These are phyloP conservation scores for Cydia fagiglandana DNA, from an alignment of 1,140 invertebrate species.

Conservation along the genomic window DNA sequence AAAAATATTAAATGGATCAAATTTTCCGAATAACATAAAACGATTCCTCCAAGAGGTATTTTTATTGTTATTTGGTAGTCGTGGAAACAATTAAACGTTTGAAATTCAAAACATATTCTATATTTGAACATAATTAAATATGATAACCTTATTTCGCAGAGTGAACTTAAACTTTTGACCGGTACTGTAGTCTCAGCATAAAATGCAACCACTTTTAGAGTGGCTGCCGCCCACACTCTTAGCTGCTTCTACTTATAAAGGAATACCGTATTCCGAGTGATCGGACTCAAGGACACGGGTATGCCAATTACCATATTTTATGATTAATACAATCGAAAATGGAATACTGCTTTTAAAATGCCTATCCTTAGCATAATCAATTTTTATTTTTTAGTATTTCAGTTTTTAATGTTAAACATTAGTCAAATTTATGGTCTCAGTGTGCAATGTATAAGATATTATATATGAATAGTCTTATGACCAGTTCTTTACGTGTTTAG, in stretches of 20 bases:
- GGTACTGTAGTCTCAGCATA: background rate
- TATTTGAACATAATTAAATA: too few species aligned
- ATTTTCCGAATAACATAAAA: too few species aligned
- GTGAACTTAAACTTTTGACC: too few species aligned
- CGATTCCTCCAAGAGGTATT: too few species aligned
- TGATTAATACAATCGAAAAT: background rate
- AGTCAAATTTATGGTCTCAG: background rate
- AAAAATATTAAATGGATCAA: too few species aligned
- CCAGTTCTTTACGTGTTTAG: background rate
- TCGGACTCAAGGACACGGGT: background rate
- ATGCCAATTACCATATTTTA: constrained; percentile 8
- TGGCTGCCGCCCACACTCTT: background rate
- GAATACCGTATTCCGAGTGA: background rate
- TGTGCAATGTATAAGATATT: background rate
- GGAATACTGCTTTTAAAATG: background rate
- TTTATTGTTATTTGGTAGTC: too few species aligned
- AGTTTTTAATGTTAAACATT: background rate
- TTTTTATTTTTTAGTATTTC: background rate
- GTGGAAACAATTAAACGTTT: too few species aligned
- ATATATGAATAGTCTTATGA: constrained; percentile 15
- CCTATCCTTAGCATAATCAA: background rate
- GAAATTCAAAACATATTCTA: too few species aligned
- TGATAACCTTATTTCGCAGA: too few species aligned
- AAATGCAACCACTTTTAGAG: constrained; percentile 21
- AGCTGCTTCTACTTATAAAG: constrained; percentile 28